Conservation (phyloP, 1,140 invertebrate genomes). For the Drosophila nigromelanica region DNA sequence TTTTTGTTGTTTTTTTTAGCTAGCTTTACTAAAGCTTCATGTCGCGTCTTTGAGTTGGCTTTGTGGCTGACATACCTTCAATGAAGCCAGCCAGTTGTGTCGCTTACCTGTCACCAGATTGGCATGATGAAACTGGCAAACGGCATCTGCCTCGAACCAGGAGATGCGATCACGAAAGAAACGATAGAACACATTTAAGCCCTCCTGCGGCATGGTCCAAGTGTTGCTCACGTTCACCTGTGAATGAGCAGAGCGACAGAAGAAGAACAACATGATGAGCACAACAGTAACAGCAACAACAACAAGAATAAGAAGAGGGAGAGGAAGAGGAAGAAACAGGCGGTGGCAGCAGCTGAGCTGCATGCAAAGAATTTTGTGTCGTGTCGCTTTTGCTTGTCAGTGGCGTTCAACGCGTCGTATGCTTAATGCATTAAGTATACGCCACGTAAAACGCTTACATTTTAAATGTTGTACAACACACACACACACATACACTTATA, state of each 20-base stretch:
- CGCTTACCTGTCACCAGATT: slow-evolving; percentile 89
- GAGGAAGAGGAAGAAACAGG: not conserved
- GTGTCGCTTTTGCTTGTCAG: slow-evolving; percentile 47
- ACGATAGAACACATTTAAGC: slow-evolving; percentile 90
- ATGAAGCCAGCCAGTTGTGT: not conserved
- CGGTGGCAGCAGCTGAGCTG: not conserved
- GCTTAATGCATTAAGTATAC: slow-evolving; percentile 76
- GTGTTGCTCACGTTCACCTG: slow-evolving; percentile 91
- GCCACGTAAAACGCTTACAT: slow-evolving; percentile 75
- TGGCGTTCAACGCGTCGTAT: slow-evolving; percentile 50
- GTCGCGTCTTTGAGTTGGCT: slow-evolving; percentile 25
- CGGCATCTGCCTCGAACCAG: slow-evolving; percentile 91
- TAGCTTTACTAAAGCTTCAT: not conserved
- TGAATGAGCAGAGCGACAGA: slow-evolving; percentile 39
- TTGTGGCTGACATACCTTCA: slow-evolving; percentile 13
- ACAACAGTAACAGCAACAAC: not conserved
- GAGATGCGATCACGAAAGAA: slow-evolving; percentile 91
- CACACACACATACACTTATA: slow-evolving; percentile 1
- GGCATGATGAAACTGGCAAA: slow-evolving; percentile 91
- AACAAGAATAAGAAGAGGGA: not conserved
- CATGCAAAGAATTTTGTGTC: slow-evolving; percentile 15
- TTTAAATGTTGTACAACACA: slow-evolving; percentile 59
- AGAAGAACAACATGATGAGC: not conserved
- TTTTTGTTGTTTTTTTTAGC: not conserved
- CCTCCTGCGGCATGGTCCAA: slow-evolving; percentile 90